A percentile compares a stretch with the other conserved stretches of the same genome.
phyloP scores from a whole-genome alignment of 2,888 invertebrate genomes.

The Synergus itoensis region DNA sequence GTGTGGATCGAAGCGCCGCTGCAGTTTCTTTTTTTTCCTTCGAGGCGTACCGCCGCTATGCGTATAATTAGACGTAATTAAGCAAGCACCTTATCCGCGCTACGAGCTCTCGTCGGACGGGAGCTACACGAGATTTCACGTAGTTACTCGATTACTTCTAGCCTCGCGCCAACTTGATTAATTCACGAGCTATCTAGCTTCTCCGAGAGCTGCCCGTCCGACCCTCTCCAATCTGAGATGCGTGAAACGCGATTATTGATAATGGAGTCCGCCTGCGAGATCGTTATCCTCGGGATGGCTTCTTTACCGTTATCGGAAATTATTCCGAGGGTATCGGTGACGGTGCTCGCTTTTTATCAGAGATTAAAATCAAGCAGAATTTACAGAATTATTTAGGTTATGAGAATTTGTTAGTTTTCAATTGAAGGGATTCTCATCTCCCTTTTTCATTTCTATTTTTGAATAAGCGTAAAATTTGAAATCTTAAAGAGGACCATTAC shows the following conservation, averaged over 20 bases:
- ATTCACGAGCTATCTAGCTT: slow-evolving; percentile 48
- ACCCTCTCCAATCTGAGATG: slow-evolving; percentile 41
- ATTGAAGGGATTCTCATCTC: too few relatives aligned
- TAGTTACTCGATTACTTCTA: slow-evolving; percentile 41
- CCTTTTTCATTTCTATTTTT: not conserved
- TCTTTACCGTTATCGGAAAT: slow-evolving; percentile 38
- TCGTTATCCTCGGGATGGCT: slow-evolving; percentile 34
- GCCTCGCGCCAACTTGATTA: slow-evolving; percentile 48
- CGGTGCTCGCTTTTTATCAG: not conserved
- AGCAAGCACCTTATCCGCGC: slow-evolving; percentile 69
- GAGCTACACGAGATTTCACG: slow-evolving; percentile 46
- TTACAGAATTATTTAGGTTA: not conserved
- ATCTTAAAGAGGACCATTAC: not conserved
- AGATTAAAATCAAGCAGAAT: not conserved
- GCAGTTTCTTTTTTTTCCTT: slow-evolving; percentile 49
- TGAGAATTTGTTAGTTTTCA: too few relatives aligned
- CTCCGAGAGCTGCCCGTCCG: slow-evolving; percentile 41
- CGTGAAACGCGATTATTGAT: slow-evolving; percentile 41
- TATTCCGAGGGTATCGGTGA: not conserved
- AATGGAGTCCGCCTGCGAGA: slow-evolving; percentile 38
- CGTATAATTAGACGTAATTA: slow-evolving; percentile 75
- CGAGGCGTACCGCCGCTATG: slow-evolving; percentile 54
- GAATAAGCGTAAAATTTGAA: not conserved
- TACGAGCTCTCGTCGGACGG: slow-evolving; percentile 45
- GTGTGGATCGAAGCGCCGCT: slow-evolving; percentile 49